Evolutionary conservation across 2,113 vertebrate species (phyloP).

Genomic region (Bos taurus): DNA sequence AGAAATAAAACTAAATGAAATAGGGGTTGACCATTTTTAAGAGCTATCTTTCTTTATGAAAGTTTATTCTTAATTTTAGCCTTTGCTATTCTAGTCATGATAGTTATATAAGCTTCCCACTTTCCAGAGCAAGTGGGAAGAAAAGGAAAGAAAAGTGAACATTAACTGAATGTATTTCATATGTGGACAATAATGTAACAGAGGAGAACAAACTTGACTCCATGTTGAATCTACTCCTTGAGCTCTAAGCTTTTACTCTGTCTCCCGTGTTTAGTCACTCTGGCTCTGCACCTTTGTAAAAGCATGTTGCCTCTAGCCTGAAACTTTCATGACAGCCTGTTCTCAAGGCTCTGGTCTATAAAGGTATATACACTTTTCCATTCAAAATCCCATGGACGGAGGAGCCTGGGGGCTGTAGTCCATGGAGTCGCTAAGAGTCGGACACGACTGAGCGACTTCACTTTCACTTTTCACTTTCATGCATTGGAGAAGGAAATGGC

Average conservation of each 20-base stretch:
- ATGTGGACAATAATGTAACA: not conserved
- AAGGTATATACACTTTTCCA: not conserved
- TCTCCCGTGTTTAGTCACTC: not conserved
- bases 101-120: not conserved
- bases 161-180: not conserved
- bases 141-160: not conserved
- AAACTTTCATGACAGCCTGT: not conserved
- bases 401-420: not conserved
- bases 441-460: not conserved
- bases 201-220: not conserved
- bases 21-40: not conserved
- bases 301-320: not conserved
- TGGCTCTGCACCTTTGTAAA: not conserved
- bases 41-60: not conserved
- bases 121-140: not conserved
- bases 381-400: not conserved
- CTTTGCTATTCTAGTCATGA: not conserved
- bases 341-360: not conserved
- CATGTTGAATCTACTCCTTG: not conserved
- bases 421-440: fast-evolving
- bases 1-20: not conserved
- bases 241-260: not conserved
- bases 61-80: not conserved
- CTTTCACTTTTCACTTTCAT: not conserved
- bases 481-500: not conserved